Percentiles rank a stretch among this genome's conserved stretches.
Conservation (phyloP, 1,140 invertebrate genomes). For the Drosophila sulfurigaster region DNA sequence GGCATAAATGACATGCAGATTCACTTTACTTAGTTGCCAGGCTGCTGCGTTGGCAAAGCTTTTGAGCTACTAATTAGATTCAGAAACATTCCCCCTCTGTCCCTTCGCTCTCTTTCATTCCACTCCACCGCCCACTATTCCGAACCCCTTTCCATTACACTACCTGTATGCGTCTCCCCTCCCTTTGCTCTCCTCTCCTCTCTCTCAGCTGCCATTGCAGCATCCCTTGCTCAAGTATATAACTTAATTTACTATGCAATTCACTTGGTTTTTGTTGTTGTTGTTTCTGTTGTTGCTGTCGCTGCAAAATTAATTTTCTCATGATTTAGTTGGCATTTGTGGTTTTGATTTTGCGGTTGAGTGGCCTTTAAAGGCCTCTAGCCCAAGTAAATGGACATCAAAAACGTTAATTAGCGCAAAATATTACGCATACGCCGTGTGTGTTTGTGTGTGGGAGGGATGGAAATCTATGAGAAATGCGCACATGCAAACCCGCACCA, state of each 20-base stretch:
- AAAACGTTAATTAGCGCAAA: constrained; percentile 68
- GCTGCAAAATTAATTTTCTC: constrained; percentile 78
- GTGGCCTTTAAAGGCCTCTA: constrained; percentile 60
- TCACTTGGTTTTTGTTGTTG: constrained; percentile 44
- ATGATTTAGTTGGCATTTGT: constrained; percentile 80
- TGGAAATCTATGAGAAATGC: constrained; percentile 43
- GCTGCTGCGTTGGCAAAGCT: constrained; percentile 54
- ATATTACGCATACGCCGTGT: constrained; percentile 46
- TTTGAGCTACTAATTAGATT: constrained; percentile 80
- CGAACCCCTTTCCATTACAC: not conserved
- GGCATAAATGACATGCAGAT: constrained; percentile 80
- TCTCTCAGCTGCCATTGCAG: constrained; percentile 16
- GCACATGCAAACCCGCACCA: constrained; percentile 39
- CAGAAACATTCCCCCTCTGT: constrained; percentile 6
- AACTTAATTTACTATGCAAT: constrained; percentile 80
- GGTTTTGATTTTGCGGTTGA: constrained; percentile 80
- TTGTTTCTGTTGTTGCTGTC: constrained; percentile 28
- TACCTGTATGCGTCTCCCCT: constrained; percentile 8
- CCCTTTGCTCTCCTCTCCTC: not conserved
- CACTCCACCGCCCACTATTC: not conserved
- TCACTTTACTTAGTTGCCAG: constrained; percentile 70
- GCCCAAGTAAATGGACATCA: constrained; percentile 41
- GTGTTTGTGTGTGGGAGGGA: no score
- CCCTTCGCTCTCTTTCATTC: not conserved
- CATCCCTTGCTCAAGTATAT: constrained; percentile 39